Evolutionary conservation across 2,113 vertebrate species (phyloP).

Genomic region (Phylloscopus trochilus): DNA sequence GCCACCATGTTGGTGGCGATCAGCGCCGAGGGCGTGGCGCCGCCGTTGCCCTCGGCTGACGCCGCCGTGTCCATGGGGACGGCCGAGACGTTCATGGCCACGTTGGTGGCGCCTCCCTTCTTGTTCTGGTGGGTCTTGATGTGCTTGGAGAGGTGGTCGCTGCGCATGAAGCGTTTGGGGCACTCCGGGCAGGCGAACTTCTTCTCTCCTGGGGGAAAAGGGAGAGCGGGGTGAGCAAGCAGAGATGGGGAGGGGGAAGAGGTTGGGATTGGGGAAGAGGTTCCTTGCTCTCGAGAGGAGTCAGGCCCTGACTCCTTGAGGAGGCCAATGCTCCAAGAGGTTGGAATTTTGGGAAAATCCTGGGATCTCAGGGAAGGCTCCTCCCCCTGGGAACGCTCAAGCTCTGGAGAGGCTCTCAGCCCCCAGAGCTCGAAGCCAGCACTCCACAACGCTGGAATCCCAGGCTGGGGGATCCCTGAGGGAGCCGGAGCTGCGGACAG

Average conservation of each 20-base stretch:
- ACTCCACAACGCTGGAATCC: too few relatives aligned
- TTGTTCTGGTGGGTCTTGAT: slow-evolving; percentile 97
- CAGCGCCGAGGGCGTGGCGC: slow-evolving; percentile 76
- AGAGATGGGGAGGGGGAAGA: not conserved
- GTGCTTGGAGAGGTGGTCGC: slow-evolving; percentile 96
- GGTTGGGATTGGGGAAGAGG: not conserved
- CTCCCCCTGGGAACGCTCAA: not conserved
- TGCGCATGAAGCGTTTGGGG: slow-evolving; percentile 97
- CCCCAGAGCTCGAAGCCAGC: not conserved
- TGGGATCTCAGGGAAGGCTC: not conserved
- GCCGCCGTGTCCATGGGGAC: slow-evolving; percentile 74
- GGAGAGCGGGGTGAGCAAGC: fast-evolving
- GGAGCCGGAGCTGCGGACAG: too few relatives aligned
- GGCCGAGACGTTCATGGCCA: slow-evolving; percentile 74
- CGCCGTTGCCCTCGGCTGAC: slow-evolving; percentile 64
- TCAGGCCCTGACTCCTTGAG: too few relatives aligned
- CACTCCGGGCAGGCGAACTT: slow-evolving; percentile 90
- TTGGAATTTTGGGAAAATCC: not conserved
- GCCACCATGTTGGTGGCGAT: slow-evolving; percentile 83
- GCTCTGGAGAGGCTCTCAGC: not conserved
- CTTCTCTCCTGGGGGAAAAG: slow-evolving; percentile 83
- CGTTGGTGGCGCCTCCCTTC: slow-evolving; percentile 70
- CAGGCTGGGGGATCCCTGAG: too few relatives aligned
- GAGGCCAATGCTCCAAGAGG: fast-evolving
- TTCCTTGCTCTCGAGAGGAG: not conserved